Conservation (phyloP, 2,113 vertebrate species). For the Struthidea cinerea region DNA sequence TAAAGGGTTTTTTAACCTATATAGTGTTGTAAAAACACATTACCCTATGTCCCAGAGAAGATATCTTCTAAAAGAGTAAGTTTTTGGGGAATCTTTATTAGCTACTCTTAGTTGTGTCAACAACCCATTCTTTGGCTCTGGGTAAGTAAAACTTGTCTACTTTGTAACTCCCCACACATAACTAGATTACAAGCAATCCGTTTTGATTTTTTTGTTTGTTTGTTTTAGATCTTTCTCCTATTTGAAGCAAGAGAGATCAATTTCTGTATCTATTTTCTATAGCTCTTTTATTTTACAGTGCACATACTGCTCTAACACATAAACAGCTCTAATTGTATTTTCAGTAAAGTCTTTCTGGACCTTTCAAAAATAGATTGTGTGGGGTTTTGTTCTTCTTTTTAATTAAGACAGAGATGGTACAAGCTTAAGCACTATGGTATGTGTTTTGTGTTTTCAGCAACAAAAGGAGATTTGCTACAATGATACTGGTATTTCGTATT, state of each 20-base stretch:
- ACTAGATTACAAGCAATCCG: neutral
- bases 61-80: neutral
- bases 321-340: neutral
- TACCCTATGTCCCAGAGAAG: neutral
- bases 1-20: neutral
- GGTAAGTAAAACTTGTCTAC: neutral
- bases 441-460: neutral
- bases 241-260: neutral
- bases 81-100: neutral
- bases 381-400: neutral
- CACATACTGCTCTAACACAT: neutral
- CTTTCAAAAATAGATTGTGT: neutral
- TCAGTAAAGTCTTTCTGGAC: neutral
- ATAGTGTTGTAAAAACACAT: neutral
- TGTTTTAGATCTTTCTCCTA: neutral
- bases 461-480: neutral
- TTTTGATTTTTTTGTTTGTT: neutral
- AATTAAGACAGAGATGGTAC: neutral
- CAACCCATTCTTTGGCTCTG: neutral
- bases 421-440: neutral
- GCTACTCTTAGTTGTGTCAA: neutral
- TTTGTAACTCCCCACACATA: neutral
- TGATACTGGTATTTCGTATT: neutral
- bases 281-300: neutral
- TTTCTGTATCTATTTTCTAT: neutral